phyloP scores from a whole-genome alignment of 2,797 vertebrate species.

The Microctenopoma steveboyesi region DNA sequence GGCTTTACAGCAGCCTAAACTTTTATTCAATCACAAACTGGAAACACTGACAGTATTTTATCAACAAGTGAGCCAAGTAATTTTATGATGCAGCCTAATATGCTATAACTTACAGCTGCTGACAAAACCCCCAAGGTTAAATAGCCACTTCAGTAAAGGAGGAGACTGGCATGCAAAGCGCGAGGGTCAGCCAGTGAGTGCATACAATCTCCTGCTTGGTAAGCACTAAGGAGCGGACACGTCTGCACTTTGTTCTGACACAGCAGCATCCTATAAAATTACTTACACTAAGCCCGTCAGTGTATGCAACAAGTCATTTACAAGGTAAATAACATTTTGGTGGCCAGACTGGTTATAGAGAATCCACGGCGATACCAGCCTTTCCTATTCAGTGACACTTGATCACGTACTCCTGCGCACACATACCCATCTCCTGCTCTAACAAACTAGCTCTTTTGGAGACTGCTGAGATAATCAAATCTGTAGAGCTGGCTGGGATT shows the following conservation, averaged over 20 bases:
- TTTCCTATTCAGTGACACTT: constrained; percentile 16
- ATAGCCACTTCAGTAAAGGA: constrained; percentile 37
- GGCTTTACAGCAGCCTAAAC: constrained; percentile 28
- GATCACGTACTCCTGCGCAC: constrained; percentile 28
- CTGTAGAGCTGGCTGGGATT: constrained; percentile 17
- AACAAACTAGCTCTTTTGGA: constrained; percentile 44
- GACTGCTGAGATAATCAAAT: constrained; percentile 47
- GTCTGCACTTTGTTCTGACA: constrained; percentile 22
- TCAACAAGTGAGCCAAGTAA: neutral
- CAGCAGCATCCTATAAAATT: neutral
- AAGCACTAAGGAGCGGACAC: constrained; percentile 15
- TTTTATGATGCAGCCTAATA: neutral
- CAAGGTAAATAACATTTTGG: neutral
- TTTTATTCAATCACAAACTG: constrained; percentile 8
- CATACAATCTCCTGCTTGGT: constrained; percentile 27
- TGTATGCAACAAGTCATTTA: neutral
- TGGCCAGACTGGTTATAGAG: constrained; percentile 6
- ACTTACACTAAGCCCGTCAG: neutral
- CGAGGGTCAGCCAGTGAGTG: constrained; percentile 32
- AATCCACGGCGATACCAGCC: neutral
- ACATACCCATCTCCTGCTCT: constrained; percentile 9
- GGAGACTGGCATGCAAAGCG: constrained; percentile 22
- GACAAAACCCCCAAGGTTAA: constrained; percentile 27
- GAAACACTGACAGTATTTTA: neutral
- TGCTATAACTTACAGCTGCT: neutral